Evolutionary conservation across 1,140 invertebrate species (phyloP).

Genomic region (Monochamus saltuarius): DNA sequence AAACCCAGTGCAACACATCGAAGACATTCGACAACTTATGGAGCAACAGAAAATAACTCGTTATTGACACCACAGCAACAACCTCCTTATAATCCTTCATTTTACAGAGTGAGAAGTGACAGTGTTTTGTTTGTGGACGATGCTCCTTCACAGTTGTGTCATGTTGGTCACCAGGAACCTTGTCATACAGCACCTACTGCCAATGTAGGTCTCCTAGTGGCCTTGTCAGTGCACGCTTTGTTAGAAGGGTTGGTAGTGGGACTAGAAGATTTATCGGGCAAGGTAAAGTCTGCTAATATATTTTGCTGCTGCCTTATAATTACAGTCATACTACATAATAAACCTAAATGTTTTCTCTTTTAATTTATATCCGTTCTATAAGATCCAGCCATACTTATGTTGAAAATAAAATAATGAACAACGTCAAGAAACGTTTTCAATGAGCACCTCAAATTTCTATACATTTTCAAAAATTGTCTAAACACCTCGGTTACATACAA

Average conservation of each 20-base stretch:
- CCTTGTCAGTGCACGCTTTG: constrained; percentile 74
- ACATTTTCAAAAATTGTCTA: too few species aligned
- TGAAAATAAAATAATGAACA: too few species aligned
- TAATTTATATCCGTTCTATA: background rate
- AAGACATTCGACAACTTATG: constrained; percentile 32
- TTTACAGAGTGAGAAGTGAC: constrained; percentile 21
- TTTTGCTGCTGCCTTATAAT: background rate
- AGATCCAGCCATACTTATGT: background rate
- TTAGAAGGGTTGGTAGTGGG: constrained; percentile 85
- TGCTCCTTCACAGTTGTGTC: constrained; percentile 59
- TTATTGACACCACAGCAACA: constrained; percentile 29
- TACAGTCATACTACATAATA: background rate
- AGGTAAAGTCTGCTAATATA: constrained; percentile 56
- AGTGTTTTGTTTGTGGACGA: constrained; percentile 44
- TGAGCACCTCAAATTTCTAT: too few species aligned
- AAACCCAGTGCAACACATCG: background rate
- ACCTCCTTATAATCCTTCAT: constrained; percentile 36
- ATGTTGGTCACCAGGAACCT: constrained; percentile 63
- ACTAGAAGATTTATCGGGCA: constrained; percentile 61
- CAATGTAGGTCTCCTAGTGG: constrained; percentile 64
- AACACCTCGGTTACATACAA: too few species aligned
- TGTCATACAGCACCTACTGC: constrained; percentile 59
- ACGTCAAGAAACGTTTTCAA: too few species aligned
- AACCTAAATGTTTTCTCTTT: background rate
- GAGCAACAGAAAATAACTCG: constrained; percentile 45